Percentiles rank a stretch among this genome's conserved stretches.
Evolutionary conservation across 1,140 invertebrate species (phyloP).

Genomic region (Pseudomyrmex pallidus): DNA sequence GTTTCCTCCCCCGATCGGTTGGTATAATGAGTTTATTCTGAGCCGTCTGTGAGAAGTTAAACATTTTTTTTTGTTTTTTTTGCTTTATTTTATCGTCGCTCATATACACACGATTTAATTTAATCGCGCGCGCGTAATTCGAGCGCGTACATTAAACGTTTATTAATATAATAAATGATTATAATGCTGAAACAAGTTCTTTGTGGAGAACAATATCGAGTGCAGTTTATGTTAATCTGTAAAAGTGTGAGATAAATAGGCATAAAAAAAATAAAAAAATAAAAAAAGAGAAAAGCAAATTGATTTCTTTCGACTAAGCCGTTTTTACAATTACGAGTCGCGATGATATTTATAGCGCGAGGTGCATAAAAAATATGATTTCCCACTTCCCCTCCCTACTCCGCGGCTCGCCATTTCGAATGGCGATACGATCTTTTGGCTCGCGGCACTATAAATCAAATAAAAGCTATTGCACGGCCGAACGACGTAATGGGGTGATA

Average conservation of each 20-base stretch:
- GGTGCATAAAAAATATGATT: slow-evolving; percentile 47
- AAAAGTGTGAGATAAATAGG: background rate
- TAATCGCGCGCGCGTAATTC: too few species aligned
- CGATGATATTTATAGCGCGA: slow-evolving; percentile 37
- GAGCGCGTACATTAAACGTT: too few species aligned
- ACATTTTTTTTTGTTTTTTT: background rate
- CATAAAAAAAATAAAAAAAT: background rate
- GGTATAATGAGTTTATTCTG: slow-evolving; percentile 28
- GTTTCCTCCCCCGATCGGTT: slow-evolving; percentile 10
- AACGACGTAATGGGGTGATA: slow-evolving; percentile 72
- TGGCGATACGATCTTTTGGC: slow-evolving; percentile 45
- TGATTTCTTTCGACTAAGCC: slow-evolving; percentile 10
- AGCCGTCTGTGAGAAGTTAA: slow-evolving; percentile 10
- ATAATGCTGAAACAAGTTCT: too few species aligned
- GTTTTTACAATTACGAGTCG: background rate
- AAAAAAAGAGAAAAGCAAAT: background rate
- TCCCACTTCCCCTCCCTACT: background rate
- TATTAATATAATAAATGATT: too few species aligned
- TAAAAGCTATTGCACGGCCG: slow-evolving; percentile 59
- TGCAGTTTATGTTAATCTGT: background rate
- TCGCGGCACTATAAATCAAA: slow-evolving; percentile 59
- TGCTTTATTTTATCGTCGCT: too few species aligned
- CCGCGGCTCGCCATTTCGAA: slow-evolving; percentile 23
- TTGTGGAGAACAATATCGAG: too few species aligned
- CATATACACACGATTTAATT: too few species aligned